Base-by-base conservation (phyloP, 1,140 invertebrate genomes). In the Coelopa frigida region DNA sequence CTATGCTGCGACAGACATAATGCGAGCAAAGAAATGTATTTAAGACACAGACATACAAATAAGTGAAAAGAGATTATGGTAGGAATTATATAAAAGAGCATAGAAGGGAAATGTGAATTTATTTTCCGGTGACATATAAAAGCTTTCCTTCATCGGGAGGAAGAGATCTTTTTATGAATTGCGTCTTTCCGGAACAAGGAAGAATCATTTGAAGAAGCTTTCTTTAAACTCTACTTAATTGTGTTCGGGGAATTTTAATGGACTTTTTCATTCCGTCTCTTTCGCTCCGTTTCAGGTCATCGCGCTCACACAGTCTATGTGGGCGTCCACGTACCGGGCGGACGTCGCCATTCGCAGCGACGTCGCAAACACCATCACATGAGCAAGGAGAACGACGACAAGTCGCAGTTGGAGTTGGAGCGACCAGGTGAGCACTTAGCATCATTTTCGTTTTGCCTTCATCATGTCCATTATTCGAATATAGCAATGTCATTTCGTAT, bases 291-390 rank as follows among this genome's bases (percentile, higher is more conserved):
- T 71, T 41, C 72, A 91, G 89, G 88, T 71, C 89, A 92, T 72
- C 79, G 88, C 54, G 87, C 85, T 44, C 88, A 91, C 67, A 88
- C 86, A 8, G 84, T 92, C 17, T 92, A 89, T 69, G 85, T 91
- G 55, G 88, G 89, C 5, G 85, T 92, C 10, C 88, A 90, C 73
- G 77, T 90, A 51, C 88, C 85, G 2, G 79, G 80, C 4, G 79
- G 81, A 57, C 77, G 84, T 52, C 76, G 84, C 46, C 85, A 87
- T 57, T 79, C 78, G 3, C 80, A 84, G 54, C 75, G 84, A 21
- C 81, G 86, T 55, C 85, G 87, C 70, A 85, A 86, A 60, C 84
- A 85, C 60, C 66, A 87, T 55, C 81, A 83, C 52, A 58, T 55
- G 12, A 50, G 49, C 53, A 50, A 56, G 48, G 58, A 61, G 46